Percentiles rank a stretch among this genome's conserved stretches.
Conservation (phyloP, 2,888 invertebrate species). For the Caenorhabditis macrosperma region DNA sequence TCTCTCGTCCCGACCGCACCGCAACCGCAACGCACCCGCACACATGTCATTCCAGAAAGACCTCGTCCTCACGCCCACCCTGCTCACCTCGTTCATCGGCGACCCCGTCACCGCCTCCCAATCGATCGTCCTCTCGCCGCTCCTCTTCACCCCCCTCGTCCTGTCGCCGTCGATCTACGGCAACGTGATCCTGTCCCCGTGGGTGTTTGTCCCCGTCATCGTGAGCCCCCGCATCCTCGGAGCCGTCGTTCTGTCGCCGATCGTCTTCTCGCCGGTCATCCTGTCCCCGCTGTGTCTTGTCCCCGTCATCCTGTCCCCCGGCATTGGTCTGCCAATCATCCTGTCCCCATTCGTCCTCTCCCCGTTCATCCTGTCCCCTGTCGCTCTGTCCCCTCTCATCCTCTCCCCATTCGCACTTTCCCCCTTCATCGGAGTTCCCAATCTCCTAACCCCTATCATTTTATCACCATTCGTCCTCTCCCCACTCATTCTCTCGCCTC, state of each 20-base stretch:
- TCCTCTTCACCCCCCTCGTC: constrained; percentile 59
- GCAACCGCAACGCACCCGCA: background rate
- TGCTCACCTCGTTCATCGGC: constrained; percentile 35
- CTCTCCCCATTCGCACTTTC: constrained; percentile 62
- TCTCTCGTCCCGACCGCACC: too few relatives aligned
- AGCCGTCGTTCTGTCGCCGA: constrained; percentile 60
- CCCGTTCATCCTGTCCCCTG: constrained; percentile 61
- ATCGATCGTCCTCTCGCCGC: constrained; percentile 62
- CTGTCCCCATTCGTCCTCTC: constrained; percentile 59
- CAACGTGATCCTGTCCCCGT: constrained; percentile 60
- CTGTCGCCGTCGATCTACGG: constrained; percentile 64
- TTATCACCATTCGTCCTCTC: constrained; percentile 66
- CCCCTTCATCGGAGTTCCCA: constrained; percentile 57
- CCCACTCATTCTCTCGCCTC: constrained; percentile 63
- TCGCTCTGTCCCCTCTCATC: constrained; percentile 59
- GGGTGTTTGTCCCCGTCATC: constrained; percentile 68
- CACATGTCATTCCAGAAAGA: constrained; percentile 49
- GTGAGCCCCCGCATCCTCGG: constrained; percentile 62
- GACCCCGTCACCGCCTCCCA: constrained; percentile 61
- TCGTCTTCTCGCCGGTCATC: constrained; percentile 53
- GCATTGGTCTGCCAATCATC: constrained; percentile 57
- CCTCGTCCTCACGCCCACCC: constrained; percentile 54
- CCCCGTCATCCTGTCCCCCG: constrained; percentile 64
- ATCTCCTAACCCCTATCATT: constrained; percentile 56
- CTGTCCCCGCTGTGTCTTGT: constrained; percentile 60